Conservation (phyloP, 1,140 invertebrate species). For the Sarcophaga peregrina region DNA sequence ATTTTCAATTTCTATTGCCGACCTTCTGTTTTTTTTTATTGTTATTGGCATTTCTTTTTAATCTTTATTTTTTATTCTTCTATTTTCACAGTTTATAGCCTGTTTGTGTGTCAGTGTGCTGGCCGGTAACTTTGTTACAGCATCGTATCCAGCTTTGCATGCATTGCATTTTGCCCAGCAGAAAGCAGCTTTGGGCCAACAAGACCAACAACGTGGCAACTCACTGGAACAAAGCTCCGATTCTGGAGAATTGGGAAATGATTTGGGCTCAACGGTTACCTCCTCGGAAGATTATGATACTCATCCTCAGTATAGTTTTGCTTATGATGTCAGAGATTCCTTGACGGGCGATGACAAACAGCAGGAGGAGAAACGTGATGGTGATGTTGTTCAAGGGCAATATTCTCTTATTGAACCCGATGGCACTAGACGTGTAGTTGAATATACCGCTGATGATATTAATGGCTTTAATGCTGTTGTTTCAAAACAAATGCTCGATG, state of each 20-base stretch:
- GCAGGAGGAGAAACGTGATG: conserved; percentile 69
- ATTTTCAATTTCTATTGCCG: not conserved
- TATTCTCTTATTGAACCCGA: conserved; percentile 72
- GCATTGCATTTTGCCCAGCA: conserved; percentile 55
- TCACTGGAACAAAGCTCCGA: conserved; percentile 48
- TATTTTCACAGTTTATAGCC: conserved; percentile 30
- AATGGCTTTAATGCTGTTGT: conserved; percentile 72
- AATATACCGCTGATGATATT: conserved; percentile 70
- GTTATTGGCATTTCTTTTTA: not conserved
- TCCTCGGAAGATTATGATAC: conserved; percentile 69
- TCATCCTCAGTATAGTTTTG: conserved; percentile 69
- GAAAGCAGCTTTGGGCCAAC: conserved; percentile 44
- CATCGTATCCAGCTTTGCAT: conserved; percentile 54
- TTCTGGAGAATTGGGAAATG: conserved; percentile 48
- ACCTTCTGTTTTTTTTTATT: not conserved
- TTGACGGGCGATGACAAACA: conserved; percentile 70
- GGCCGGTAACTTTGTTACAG: conserved; percentile 56
- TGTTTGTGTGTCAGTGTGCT: conserved; percentile 54
- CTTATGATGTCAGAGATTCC: conserved; percentile 68
- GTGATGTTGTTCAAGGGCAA: conserved; percentile 69
- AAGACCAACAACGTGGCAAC: conserved; percentile 50
- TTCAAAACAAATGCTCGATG: conserved; percentile 68
- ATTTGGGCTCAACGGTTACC: conserved; percentile 46
- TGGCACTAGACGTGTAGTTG: conserved; percentile 69
- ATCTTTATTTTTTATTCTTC: not conserved